Percentiles rank a stretch among this genome's conserved stretches.
These are phyloP conservation scores for Octomys mimax DNA, from an alignment of 2,797 vertebrate genomes.

Conservation along the genomic window DNA sequence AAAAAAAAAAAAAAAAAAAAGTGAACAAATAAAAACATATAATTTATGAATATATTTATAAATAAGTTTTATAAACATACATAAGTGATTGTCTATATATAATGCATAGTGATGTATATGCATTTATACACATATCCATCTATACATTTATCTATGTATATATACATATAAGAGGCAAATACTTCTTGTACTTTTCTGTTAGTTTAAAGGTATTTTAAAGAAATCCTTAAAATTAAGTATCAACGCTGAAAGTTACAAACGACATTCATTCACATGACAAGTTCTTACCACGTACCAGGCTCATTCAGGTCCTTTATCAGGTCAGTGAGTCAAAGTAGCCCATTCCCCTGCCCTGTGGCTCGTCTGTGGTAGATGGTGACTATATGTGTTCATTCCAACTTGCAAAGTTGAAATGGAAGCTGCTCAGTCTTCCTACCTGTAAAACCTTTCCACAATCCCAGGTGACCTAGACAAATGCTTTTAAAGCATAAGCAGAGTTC, in stretches of 20 bases:
- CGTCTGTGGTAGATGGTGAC: neutral
- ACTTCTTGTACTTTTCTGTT: neutral
- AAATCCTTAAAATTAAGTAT: neutral
- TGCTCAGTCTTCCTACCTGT: neutral
- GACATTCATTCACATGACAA: neutral
- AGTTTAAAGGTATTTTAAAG: neutral
- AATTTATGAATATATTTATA: neutral
- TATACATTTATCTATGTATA: neutral
- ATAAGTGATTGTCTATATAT: neutral
- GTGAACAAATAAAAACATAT: slow-evolving; percentile 1
- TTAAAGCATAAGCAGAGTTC: neutral
- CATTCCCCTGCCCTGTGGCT: neutral
- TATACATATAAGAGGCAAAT: neutral
- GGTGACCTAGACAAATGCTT: neutral
- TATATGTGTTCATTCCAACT: neutral
- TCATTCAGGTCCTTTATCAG: neutral
- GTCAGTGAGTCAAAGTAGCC: neutral
- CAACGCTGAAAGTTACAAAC: neutral
- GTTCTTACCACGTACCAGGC: neutral
- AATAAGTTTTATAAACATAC: neutral
- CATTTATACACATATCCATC: neutral
- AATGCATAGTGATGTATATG: neutral
- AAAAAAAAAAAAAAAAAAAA: too few species aligned
- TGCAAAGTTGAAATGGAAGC: neutral
- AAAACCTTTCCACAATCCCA: neutral